These are phyloP conservation scores for Camelus bactrianus DNA, from an alignment of 2,113 vertebrate species.

Conservation along the genomic window DNA sequence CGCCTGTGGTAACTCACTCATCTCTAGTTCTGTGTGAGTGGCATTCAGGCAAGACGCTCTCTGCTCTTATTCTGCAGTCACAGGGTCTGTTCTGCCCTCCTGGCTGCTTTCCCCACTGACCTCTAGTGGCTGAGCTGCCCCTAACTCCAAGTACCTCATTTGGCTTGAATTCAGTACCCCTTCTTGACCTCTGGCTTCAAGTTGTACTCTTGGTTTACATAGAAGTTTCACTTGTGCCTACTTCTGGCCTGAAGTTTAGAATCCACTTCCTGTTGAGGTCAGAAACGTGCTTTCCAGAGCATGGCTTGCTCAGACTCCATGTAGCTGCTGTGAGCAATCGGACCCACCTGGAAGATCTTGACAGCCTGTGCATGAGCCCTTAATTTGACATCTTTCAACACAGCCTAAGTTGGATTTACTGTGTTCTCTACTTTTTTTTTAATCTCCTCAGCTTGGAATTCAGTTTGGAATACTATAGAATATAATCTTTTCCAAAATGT, in stretches of 20 bases:
- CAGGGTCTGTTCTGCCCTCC: not conserved
- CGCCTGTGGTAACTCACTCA: not conserved
- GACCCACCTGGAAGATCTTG: not conserved
- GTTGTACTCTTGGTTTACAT: not conserved
- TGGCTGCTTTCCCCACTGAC: not conserved
- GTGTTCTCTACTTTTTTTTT: not conserved
- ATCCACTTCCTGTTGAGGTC: not conserved
- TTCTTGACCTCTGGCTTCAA: not conserved
- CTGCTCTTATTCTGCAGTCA: not conserved
- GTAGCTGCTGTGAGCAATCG: not conserved
- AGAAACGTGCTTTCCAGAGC: not conserved
- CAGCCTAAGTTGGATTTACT: not conserved
- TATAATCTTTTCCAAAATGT: not conserved
- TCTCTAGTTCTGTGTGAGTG: not conserved
- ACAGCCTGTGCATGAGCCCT: not conserved
- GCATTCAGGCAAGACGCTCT: not conserved
- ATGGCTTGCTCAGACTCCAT: not conserved
- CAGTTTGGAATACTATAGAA: not conserved
- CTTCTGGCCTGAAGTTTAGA: conserved; percentile 17
- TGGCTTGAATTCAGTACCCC: not conserved
- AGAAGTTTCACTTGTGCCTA: not conserved
- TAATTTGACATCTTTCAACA: not conserved
- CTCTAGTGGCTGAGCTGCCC: not conserved
- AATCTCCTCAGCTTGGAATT: not conserved
- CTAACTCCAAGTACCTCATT: not conserved